phyloP scores from a whole-genome alignment of 1,140 invertebrate genomes.

The Conus ventricosus region DNA sequence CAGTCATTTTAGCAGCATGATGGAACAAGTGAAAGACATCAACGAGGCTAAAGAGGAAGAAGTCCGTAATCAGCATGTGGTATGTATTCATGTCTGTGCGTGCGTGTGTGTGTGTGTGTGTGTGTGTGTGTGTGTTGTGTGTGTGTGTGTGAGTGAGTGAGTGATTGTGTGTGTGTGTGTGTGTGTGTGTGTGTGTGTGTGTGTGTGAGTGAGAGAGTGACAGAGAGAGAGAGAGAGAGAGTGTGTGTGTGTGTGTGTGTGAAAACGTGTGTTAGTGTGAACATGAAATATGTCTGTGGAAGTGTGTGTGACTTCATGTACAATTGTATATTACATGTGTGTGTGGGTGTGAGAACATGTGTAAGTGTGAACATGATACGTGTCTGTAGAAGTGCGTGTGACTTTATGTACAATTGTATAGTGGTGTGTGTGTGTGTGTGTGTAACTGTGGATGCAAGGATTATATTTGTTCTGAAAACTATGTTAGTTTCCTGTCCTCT shows the following conservation, averaged over 20 bases:
- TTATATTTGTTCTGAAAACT: too few relatives aligned
- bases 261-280: background rate
- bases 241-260: too few relatives aligned
- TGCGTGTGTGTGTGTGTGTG: background rate
- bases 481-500: too few relatives aligned
- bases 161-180: background rate
- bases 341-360: too few relatives aligned
- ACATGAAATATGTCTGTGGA: too few relatives aligned
- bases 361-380: background rate
- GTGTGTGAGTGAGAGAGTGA: background rate
- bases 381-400: too few relatives aligned
- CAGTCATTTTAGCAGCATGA: constrained; percentile 11
- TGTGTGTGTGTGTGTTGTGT: background rate
- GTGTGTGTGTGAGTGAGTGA: background rate
- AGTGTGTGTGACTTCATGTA: too few relatives aligned
- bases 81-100: constrained; percentile 25
- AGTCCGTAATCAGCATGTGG: constrained; percentile 37
- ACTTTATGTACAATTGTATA: too few relatives aligned
- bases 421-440: too few relatives aligned
- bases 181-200: background rate
- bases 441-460: too few relatives aligned
- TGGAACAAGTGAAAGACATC: constrained; percentile 22
- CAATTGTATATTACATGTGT: too few relatives aligned
- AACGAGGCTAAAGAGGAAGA: constrained; percentile 27
- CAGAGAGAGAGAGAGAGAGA: too few relatives aligned